phyloP scores from a whole-genome alignment of 2,888 invertebrate species.

The Heliconius erato region DNA sequence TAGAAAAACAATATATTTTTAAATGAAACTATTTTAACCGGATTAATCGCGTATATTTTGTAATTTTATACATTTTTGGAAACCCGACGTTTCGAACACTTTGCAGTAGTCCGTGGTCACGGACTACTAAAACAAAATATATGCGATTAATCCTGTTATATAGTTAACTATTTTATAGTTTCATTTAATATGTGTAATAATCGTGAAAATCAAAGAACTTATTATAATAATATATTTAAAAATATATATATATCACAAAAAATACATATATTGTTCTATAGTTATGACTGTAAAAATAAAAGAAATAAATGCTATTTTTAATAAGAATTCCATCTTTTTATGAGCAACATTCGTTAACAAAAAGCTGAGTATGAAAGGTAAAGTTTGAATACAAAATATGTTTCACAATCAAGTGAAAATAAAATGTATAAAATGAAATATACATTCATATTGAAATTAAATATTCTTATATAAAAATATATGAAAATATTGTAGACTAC shows the following conservation, averaged over 20 bases:
- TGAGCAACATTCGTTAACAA: constrained; percentile 9
- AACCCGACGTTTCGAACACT: too few species aligned
- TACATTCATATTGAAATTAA: constrained; percentile 6
- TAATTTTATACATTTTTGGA: too few species aligned
- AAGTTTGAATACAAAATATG: constrained; percentile 11
- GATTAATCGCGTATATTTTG: too few species aligned
- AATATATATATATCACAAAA: background rate
- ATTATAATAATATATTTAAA: too few species aligned
- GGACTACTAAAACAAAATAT: too few species aligned
- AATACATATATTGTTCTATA: background rate
- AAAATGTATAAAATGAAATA: constrained; percentile 10
- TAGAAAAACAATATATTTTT: too few species aligned
- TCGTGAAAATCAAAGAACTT: too few species aligned
- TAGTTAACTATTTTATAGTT: too few species aligned
- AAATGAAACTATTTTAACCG: too few species aligned
- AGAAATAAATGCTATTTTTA: background rate
- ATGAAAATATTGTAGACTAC: background rate
- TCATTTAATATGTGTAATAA: too few species aligned
- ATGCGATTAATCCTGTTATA: too few species aligned
- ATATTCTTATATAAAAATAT: constrained; percentile 15
- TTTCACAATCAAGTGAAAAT: constrained; percentile 17
- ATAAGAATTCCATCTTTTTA: constrained; percentile 3
- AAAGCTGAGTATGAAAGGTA: background rate
- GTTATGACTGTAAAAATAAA: background rate
- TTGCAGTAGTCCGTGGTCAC: too few species aligned